These are phyloP conservation scores for Limnodromus scolopaceus DNA, from an alignment of 2,797 vertebrate genomes.

Conservation along the genomic window DNA sequence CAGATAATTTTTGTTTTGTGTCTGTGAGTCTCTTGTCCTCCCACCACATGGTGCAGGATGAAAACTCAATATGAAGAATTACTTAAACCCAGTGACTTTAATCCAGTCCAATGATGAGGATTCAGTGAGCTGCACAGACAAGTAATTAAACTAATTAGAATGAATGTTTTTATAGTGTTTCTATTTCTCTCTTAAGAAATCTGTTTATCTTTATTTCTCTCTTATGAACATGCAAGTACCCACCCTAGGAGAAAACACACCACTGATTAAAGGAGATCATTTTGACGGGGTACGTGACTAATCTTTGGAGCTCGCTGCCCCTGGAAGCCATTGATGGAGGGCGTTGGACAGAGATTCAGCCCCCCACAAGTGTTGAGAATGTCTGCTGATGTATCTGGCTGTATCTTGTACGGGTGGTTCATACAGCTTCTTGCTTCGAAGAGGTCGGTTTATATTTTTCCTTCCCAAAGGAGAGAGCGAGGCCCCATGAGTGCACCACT, in stretches of 20 bases:
- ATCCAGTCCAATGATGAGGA: neutral
- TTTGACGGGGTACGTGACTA: neutral
- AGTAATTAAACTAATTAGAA: conserved; percentile 54
- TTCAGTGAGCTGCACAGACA: conserved; percentile 17
- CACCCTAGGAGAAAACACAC: neutral
- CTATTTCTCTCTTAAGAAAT: conserved; percentile 10
- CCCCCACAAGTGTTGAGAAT: neutral
- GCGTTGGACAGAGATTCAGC: neutral
- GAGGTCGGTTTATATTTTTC: neutral
- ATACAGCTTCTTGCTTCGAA: neutral
- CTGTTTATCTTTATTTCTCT: conserved; percentile 24
- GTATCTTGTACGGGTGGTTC: neutral
- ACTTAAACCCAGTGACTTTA: conserved; percentile 18
- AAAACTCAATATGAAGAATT: conserved; percentile 2
- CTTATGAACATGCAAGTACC: neutral
- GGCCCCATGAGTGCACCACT: neutral
- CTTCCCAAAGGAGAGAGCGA: neutral
- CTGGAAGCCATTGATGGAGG: neutral
- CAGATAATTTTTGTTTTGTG: neutral
- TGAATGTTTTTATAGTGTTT: conserved; percentile 29
- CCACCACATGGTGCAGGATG: neutral
- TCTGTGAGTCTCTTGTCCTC: neutral
- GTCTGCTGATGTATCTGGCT: neutral
- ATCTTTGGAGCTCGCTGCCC: neutral
- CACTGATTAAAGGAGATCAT: conserved; percentile 4